A percentile compares a stretch with the other conserved stretches of the same genome.
These are phyloP conservation scores for Accipiter virgatus DNA, from an alignment of 2,113 vertebrate genomes.

Conservation along the genomic window DNA sequence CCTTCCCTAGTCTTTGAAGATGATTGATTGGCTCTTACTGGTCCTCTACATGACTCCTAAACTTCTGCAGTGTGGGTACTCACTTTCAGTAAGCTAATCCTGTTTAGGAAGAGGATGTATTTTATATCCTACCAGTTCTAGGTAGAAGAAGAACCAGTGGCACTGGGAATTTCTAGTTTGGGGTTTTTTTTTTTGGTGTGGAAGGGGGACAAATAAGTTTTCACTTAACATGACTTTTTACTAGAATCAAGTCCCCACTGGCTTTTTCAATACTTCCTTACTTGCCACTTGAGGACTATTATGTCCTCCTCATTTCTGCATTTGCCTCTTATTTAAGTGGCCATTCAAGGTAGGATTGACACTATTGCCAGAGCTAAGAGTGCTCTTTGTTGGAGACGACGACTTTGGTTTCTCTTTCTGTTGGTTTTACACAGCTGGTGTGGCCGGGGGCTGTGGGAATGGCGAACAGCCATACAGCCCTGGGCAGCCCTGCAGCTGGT, in stretches of 20 bases:
- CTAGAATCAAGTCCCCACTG: neutral
- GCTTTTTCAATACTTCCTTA: neutral
- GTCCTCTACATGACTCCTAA: neutral
- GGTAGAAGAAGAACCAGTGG: neutral
- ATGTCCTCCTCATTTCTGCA: neutral
- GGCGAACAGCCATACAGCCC: neutral
- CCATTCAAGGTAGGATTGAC: neutral
- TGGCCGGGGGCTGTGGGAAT: rapidly evolving
- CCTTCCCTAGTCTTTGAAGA: neutral
- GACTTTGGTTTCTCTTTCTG: neutral
- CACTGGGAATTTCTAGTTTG: neutral
- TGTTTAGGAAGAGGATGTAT: neutral
- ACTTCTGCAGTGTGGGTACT: neutral
- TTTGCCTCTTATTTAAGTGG: neutral
- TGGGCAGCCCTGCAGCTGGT: neutral
- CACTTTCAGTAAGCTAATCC: neutral
- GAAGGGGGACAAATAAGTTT: neutral
- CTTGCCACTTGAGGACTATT: neutral
- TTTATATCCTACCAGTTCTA: neutral
- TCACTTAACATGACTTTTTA: neutral
- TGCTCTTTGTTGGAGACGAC: neutral
- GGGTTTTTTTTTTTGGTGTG: neutral
- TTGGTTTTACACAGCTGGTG: neutral
- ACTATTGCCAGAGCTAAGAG: neutral
- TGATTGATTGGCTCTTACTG: neutral